Conservation (phyloP, 2,113 vertebrate genomes). For the Catharus minimus region DNA sequence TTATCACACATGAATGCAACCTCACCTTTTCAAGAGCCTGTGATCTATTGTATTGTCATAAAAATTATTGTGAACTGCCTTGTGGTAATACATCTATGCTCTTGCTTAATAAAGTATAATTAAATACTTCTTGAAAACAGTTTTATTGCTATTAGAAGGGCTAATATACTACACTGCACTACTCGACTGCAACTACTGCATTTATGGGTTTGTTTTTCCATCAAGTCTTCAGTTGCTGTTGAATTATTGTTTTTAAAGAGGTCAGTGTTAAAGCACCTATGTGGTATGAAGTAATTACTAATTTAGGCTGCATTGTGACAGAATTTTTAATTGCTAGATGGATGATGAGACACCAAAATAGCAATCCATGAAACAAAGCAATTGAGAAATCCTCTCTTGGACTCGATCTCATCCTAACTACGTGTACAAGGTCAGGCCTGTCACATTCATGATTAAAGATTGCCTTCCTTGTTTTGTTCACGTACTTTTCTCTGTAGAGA, state of each 20-base stretch:
- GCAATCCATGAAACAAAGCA: not conserved
- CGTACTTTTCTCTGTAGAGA: not conserved
- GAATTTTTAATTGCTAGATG: not conserved
- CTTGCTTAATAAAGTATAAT: not conserved
- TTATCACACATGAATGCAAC: not conserved
- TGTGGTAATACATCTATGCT: not conserved
- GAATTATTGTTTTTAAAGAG: not conserved
- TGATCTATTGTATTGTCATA: not conserved
- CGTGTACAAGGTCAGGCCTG: not conserved
- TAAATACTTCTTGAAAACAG: not conserved
- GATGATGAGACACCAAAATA: not conserved
- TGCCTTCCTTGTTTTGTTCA: constrained; percentile 41
- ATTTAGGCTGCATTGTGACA: not conserved
- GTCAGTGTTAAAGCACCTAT: not conserved
- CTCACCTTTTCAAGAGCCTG: not conserved
- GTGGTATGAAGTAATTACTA: not conserved
- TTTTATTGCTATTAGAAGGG: not conserved
- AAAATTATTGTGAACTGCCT: not conserved
- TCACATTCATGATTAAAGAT: not conserved
- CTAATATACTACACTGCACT: not conserved
- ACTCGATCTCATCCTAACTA: not conserved
- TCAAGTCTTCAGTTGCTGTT: not conserved
- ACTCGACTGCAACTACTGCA: not conserved
- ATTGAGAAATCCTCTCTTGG: not conserved
- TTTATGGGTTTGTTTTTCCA: not conserved